Conservation (phyloP, 2,888 invertebrate genomes). For the Myathropa florea region DNA sequence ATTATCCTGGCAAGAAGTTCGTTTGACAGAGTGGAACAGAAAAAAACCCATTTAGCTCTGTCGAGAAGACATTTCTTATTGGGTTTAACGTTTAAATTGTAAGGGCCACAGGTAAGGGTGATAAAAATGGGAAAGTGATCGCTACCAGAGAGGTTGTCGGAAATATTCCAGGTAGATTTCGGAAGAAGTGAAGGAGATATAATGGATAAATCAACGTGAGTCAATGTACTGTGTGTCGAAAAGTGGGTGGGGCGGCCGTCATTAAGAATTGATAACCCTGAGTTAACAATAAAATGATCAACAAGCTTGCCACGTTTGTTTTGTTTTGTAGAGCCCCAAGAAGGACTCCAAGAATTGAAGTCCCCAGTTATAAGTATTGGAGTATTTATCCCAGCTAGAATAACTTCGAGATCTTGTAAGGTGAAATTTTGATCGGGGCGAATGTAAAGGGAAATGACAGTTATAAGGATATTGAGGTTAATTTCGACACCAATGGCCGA, state of each 20-base stretch:
- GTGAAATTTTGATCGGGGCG: constrained; percentile 36
- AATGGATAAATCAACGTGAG: no score
- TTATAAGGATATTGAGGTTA: constrained; percentile 9
- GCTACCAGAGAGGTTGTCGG: constrained; percentile 22
- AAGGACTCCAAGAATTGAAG: constrained; percentile 43
- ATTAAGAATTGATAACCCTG: no score
- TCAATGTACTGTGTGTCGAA: no score
- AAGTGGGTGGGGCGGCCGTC: no score
- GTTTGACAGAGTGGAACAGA: no score
- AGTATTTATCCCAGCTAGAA: constrained; percentile 1
- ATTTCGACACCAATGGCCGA: constrained; percentile 37
- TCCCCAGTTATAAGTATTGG: constrained; percentile 13
- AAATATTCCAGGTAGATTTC: no score
- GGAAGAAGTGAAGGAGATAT: no score
- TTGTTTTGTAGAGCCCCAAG: constrained; percentile 32
- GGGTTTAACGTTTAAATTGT: no score
- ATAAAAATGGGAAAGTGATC: constrained; percentile 25
- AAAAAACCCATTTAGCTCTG: no score
- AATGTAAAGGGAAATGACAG: constrained; percentile 43
- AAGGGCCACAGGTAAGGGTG: background rate
- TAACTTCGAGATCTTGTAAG: background rate
- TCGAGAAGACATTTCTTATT: no score
- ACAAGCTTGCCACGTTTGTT: constrained; percentile 33
- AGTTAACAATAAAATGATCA: background rate
- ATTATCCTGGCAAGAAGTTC: no score